A percentile compares a stretch with the other conserved stretches of the same genome.
Conservation (phyloP, 2,888 invertebrate species). For the Lathronympha strigana region DNA sequence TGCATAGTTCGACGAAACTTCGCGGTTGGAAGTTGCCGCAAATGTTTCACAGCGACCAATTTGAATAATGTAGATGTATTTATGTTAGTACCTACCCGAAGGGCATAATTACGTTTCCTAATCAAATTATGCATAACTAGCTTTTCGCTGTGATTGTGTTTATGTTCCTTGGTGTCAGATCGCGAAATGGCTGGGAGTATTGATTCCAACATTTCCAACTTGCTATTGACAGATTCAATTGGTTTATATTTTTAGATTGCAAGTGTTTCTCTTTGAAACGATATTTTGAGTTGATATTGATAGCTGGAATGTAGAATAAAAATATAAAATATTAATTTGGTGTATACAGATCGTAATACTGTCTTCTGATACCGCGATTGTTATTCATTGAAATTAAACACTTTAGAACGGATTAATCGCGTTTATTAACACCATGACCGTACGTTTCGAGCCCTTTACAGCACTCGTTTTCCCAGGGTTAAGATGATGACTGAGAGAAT, state of each 20-base stretch:
- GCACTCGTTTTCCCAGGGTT: no score
- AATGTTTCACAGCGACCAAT: constrained; percentile 41
- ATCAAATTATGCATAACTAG: constrained; percentile 42
- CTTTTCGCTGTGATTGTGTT: constrained; percentile 39
- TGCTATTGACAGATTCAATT: constrained; percentile 4
- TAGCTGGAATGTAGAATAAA: no score
- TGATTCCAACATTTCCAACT: constrained; percentile 19
- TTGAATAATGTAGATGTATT: constrained; percentile 42
- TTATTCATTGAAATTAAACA: no score
- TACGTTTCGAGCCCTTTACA: no score
- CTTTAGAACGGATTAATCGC: no score
- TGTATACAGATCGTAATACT: no score
- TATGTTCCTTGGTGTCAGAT: constrained; percentile 26
- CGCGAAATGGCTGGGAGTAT: constrained; percentile 23
- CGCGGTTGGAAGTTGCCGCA: constrained; percentile 37
- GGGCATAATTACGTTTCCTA: constrained; percentile 42
- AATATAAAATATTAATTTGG: no score
- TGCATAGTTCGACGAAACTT: constrained; percentile 42
- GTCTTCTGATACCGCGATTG: no score
- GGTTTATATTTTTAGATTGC: constrained; percentile 1
- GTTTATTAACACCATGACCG: no score
- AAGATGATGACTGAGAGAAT: no score
- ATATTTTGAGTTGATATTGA: no score
- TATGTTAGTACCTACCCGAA: constrained; percentile 40
- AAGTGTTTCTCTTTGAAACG: neutral